A percentile compares a stretch with the other conserved stretches of the same genome.
Evolutionary conservation across 2,113 vertebrate species (phyloP).

Genomic region (Anoura caudifer): DNA sequence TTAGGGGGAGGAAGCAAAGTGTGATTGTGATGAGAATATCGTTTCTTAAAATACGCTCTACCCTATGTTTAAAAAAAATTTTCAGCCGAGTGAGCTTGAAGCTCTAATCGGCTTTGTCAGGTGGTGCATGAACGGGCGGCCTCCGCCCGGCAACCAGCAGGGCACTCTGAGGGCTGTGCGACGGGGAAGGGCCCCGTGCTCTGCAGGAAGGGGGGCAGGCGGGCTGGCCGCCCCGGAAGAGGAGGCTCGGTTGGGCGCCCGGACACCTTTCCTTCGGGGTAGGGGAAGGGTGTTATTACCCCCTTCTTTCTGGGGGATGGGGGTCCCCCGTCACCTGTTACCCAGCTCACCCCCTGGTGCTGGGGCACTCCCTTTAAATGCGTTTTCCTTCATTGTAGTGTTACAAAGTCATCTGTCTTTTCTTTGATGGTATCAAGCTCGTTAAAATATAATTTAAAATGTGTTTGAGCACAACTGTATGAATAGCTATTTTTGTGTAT

Average conservation of each 20-base stretch:
- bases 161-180: rapidly evolving
- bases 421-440: neutral
- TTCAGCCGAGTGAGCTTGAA: rapidly evolving
- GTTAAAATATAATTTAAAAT: neutral
- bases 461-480: neutral
- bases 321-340: too few relatives aligned
- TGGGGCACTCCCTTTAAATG: neutral
- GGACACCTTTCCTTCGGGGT: neutral
- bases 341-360: neutral
- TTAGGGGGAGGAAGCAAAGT: neutral
- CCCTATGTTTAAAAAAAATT: neutral
- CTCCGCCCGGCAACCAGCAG: rapidly evolving
- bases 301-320: neutral
- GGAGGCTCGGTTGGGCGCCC: too few relatives aligned
- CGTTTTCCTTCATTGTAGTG: neutral
- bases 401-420: neutral
- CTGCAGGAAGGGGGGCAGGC: neutral
- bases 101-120: too few relatives aligned
- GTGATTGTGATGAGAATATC: neutral
- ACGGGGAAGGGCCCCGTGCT: rapidly evolving
- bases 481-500: neutral
- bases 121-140: rapidly evolving
- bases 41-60: neutral
- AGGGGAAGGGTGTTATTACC: rapidly evolving
- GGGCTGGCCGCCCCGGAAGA: too few relatives aligned